Conservation (phyloP, 2,888 invertebrate genomes). For the Sipha maydis region DNA sequence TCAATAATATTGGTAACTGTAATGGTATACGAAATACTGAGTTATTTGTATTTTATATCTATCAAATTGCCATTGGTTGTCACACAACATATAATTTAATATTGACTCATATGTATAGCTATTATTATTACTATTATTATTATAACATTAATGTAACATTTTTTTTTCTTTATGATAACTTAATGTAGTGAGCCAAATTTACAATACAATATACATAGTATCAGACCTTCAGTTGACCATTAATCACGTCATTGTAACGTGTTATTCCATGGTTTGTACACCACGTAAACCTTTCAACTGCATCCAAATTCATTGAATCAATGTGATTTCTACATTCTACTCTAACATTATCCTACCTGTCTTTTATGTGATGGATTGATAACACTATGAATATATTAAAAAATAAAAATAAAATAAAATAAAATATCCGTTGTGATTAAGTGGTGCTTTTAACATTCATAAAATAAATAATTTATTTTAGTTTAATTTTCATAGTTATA, state of each 20-base stretch:
- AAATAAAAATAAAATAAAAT: not conserved
- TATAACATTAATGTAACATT: not conserved
- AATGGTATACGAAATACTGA: not conserved
- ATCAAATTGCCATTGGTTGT: not conserved
- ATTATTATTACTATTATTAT: constrained; percentile 24
- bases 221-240: constrained; percentile 23
- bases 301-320: constrained; percentile 11
- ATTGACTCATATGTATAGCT: constrained; percentile 7
- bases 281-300: not conserved
- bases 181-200: constrained; percentile 43
- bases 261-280: constrained; percentile 6
- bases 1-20: too few relatives aligned
- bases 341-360: not conserved
- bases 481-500: too few relatives aligned
- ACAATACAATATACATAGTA: constrained; percentile 15
- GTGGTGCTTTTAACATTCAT: too few relatives aligned
- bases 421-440: too few relatives aligned
- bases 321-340: constrained; percentile 24
- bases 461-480: too few relatives aligned
- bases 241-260: constrained; percentile 27
- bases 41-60: not conserved
- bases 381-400: not conserved
- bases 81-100: not conserved
- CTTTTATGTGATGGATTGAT: not conserved
- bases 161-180: constrained; percentile 38